Evolutionary conservation across 2,888 invertebrate genomes (phyloP).

Genomic region (Gari tellinella): DNA sequence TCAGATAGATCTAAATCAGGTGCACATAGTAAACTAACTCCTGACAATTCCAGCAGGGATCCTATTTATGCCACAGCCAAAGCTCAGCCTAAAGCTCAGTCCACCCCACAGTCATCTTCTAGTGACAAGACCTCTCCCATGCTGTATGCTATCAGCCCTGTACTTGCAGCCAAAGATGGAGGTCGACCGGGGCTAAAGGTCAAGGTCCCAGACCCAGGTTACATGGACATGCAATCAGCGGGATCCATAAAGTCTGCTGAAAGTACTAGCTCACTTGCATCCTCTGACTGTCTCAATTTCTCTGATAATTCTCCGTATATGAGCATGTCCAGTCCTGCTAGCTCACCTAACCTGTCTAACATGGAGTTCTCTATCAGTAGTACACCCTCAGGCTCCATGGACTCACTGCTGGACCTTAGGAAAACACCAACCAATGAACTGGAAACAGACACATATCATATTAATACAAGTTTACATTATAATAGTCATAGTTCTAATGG

Average conservation of each 20-base stretch:
- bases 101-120: conserved; percentile 33
- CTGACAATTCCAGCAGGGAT: conserved; percentile 29
- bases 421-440: conserved; percentile 58
- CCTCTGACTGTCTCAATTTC: conserved; percentile 61
- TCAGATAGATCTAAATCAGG: conserved; percentile 33
- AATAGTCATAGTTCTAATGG: conserved; percentile 21
- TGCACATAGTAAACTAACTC: conserved; percentile 40
- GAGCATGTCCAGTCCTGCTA: conserved; percentile 71
- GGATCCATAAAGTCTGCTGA: conserved; percentile 46
- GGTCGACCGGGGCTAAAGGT: conserved; percentile 30
- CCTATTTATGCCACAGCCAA: conserved; percentile 30
- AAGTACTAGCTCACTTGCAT: conserved; percentile 63
- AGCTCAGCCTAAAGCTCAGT: conserved; percentile 48
- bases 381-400: conserved; percentile 67
- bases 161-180: conserved; percentile 46
- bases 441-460: conserved; percentile 56
- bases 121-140: conserved; percentile 25
- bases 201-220: conserved; percentile 53
- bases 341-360: conserved; percentile 71
- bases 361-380: conserved; percentile 66
- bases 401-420: conserved; percentile 57
- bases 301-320: conserved; percentile 70
- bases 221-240: conserved; percentile 64
- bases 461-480: conserved; percentile 51
- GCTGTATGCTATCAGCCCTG: conserved; percentile 63